Conservation (phyloP, 2,113 vertebrate genomes). For the Scomber japonicus region DNA sequence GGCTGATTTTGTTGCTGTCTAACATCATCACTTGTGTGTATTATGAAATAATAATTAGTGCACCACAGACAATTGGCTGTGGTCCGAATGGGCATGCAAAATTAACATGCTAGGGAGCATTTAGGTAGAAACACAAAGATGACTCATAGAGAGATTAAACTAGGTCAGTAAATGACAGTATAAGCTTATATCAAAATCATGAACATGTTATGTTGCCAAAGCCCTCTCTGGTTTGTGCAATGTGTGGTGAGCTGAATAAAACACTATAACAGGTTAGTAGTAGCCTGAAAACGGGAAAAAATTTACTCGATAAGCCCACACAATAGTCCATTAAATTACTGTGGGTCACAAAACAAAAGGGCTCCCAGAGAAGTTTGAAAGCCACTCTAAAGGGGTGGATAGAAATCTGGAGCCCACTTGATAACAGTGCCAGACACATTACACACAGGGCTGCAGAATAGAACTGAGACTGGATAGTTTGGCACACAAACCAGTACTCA, state of each 20-base stretch:
- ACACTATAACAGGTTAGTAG: conserved; percentile 55
- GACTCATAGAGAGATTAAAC: conserved; percentile 64
- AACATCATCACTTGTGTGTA: conserved; percentile 43
- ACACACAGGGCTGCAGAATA: conserved; percentile 53
- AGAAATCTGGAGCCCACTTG: conserved; percentile 67
- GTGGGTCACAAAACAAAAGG: conserved; percentile 73
- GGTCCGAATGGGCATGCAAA: conserved; percentile 47
- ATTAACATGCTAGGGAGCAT: conserved; percentile 37
- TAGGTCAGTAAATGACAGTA: conserved; percentile 56
- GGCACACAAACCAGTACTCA: conserved; percentile 49
- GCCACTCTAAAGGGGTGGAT: conserved; percentile 54
- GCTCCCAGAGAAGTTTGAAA: conserved; percentile 73
- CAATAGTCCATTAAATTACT: conserved; percentile 70
- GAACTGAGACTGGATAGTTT: conserved; percentile 53
- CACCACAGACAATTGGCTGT: conserved; percentile 44
- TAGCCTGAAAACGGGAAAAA: conserved; percentile 53
- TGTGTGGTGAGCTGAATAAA: conserved; percentile 53
- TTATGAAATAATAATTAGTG: conserved; percentile 56
- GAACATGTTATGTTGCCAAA: conserved; percentile 43
- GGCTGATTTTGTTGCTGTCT: conserved; percentile 37
- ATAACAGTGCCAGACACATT: conserved; percentile 66
- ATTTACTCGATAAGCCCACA: conserved; percentile 51
- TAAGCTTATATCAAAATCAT: conserved; percentile 55
- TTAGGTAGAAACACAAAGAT: conserved; percentile 52
- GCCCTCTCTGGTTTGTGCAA: conserved; percentile 26